These are phyloP conservation scores for Lasioglossum calceatum DNA, from an alignment of 2,888 invertebrate species.

Conservation along the genomic window DNA sequence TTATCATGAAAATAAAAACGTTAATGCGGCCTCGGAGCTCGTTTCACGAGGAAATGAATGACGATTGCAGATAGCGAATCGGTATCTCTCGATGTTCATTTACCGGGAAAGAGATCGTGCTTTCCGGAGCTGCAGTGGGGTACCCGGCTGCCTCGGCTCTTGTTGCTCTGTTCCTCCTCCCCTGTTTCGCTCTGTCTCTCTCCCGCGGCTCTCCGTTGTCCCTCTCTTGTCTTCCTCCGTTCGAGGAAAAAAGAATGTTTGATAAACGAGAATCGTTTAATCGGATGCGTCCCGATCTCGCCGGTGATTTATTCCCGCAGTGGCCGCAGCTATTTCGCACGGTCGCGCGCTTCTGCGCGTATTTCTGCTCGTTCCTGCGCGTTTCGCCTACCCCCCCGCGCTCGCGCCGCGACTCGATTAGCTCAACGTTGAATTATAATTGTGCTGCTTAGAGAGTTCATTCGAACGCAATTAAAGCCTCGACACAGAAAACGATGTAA, in stretches of 20 bases:
- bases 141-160: constrained; percentile 7
- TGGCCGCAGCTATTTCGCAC: not conserved
- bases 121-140: constrained; percentile 30
- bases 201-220: not conserved
- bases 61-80: constrained; percentile 56
- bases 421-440: constrained; percentile 31
- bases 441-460: constrained; percentile 33
- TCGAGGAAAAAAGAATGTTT: constrained; percentile 11
- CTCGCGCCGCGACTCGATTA: not conserved
- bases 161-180: not conserved
- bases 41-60: constrained; percentile 50
- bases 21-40: constrained; percentile 44
- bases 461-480: constrained; percentile 28
- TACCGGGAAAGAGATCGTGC: constrained; percentile 34
- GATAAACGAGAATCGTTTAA: constrained; percentile 44
- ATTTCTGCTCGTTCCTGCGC: not conserved
- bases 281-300: constrained; percentile 31
- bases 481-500: constrained; percentile 13
- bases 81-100: constrained; percentile 57
- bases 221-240: not conserved
- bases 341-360: not conserved
- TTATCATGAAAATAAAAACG: constrained; percentile 60
- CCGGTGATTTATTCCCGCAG: constrained; percentile 19
- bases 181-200: not conserved
- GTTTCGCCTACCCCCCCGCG: not conserved